phyloP scores from a whole-genome alignment of 2,113 vertebrate genomes.

The Dromaius novaehollandiae region DNA sequence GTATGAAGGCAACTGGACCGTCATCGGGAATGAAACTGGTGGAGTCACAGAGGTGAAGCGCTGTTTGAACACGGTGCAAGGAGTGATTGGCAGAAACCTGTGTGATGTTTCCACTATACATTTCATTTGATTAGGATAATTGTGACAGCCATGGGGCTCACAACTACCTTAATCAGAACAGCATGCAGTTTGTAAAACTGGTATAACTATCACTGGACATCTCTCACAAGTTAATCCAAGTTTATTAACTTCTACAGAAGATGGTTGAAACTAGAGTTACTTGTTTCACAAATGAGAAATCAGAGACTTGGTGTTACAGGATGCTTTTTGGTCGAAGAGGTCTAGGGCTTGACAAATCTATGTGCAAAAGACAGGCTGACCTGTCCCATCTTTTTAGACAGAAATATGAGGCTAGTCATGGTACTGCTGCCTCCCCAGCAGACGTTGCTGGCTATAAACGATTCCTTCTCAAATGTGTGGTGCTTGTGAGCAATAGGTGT shows the following conservation, averaged over 20 bases:
- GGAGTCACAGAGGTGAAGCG: neutral
- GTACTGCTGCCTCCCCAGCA: neutral
- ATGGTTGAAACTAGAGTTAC: neutral
- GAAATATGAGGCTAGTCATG: too few species aligned
- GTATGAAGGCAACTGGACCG: neutral
- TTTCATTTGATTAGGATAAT: neutral
- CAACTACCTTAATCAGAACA: too few species aligned
- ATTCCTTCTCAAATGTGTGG: neutral
- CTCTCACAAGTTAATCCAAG: neutral
- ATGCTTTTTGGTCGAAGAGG: neutral
- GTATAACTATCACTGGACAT: neutral
- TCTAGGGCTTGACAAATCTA: neutral
- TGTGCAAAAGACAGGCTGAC: neutral
- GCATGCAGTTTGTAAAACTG: too few species aligned
- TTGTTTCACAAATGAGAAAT: neutral
- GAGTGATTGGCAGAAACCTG: neutral
- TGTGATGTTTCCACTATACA: too few species aligned
- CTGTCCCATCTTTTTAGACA: neutral
- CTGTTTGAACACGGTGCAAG: accelerated
- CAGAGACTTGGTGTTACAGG: neutral
- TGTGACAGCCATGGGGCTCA: neutral
- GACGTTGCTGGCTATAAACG: neutral
- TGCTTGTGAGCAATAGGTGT: neutral
- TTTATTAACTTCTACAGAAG: neutral
- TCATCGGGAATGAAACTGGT: accelerated